Percentiles rank a stretch among this genome's conserved stretches.
Evolutionary conservation across 2,113 vertebrate genomes (phyloP).

Genomic region (Gobio gobio): DNA sequence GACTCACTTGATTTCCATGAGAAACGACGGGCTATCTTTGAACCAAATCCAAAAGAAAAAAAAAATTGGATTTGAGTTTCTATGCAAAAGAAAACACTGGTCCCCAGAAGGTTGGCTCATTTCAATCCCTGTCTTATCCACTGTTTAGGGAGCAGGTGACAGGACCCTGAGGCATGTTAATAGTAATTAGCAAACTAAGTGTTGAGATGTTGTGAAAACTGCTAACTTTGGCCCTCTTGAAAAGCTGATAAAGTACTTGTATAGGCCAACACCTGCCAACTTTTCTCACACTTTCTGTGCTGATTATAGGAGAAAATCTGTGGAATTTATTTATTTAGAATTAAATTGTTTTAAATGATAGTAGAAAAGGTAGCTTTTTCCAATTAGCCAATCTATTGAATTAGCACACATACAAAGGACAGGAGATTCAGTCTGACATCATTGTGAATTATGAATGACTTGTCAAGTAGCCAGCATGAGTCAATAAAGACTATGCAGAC

Average conservation of each 20-base stretch:
- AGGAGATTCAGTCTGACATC: too few relatives aligned
- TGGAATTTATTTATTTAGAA: not conserved
- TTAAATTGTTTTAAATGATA: not conserved
- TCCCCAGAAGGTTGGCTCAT: not conserved
- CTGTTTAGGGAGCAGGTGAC: not conserved
- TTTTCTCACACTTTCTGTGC: not conserved
- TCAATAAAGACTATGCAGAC: too few relatives aligned
- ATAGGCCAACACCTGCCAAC: not conserved
- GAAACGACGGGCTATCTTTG: not conserved
- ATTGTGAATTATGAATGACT: too few relatives aligned
- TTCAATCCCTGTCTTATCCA: not conserved
- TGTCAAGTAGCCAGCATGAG: too few relatives aligned
- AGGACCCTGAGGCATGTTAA: slow-evolving; percentile 47
- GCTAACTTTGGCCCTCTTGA: not conserved
- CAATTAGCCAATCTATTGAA: not conserved
- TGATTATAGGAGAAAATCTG: not conserved
- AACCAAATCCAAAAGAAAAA: slow-evolving; percentile 15
- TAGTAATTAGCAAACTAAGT: slow-evolving; percentile 51
- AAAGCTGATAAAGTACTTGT: not conserved
- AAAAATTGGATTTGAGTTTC: not conserved
- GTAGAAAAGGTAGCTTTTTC: not conserved
- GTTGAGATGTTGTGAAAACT: slow-evolving; percentile 32
- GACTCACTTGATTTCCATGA: slow-evolving; percentile 29
- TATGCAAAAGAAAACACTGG: slow-evolving; percentile 11
- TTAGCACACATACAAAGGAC: not conserved